Evolutionary conservation across 1,140 invertebrate species (phyloP), one percentile per base, ranked within the genome.

Genomic region (Pinna nobilis): DNA sequence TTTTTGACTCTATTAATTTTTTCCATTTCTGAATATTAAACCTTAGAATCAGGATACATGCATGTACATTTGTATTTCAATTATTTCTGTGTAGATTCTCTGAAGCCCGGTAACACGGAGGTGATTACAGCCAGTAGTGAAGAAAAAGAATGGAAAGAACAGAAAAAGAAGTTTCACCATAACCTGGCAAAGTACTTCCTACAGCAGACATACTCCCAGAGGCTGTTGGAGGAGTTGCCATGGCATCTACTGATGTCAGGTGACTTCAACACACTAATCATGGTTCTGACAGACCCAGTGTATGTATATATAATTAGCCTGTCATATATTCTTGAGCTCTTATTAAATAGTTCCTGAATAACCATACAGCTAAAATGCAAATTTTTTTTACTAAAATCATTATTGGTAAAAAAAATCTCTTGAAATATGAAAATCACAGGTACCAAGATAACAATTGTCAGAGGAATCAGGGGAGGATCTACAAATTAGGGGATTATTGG

Each of bases 231-330:
- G 32, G 85, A 87, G 72, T 70, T 88, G 70, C 85, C 85, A 35
- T 86, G 82, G 81, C 86, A 88, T 63, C 78, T 86, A 32, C 50
- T 85, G 72, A 79, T 81, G 77, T 60, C 79, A 37, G 84, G 85
- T 3, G 79, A 87, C 30, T 39, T 82, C 18, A 57, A 74, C 9
- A 65, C 51, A 7, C 71, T 88, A 4, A 39, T 76, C 9, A 61
- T 76, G 39, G 73, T 78, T 32, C 37, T 88, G 25, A 80, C 80
- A 23, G 66, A 85, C 65, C 76, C 77, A 37, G 44, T 80, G 86
- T 88, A 72, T 78, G 83, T 47, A 3, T 11, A n/a, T 44, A 9
- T 28, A 6, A 28, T 7, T 9, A 30, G 28, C 20, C 44, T 47
- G 2, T 47, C 44, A 25, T 25, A 25, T 30, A 55, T 1, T 55